Conservation (phyloP, 2,113 vertebrate species). For the Canis aureus region DNA sequence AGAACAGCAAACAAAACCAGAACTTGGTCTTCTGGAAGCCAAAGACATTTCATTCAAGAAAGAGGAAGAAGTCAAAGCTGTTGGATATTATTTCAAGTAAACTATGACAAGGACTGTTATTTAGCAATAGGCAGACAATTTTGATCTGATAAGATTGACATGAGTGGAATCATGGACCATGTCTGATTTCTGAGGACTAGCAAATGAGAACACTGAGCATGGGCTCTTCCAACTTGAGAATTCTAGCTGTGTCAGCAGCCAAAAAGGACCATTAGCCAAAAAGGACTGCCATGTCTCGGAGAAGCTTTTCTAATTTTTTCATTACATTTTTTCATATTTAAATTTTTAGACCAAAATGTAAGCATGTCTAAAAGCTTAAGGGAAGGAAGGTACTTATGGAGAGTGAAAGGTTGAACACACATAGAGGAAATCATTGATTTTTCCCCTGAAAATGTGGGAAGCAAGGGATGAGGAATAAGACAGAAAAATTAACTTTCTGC, state of each 20-base stretch:
- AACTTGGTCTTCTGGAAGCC: not conserved
- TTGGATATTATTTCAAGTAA: not conserved
- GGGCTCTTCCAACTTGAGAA: not conserved
- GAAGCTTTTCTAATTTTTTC: not conserved
- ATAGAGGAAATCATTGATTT: not conserved
- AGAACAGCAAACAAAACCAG: not conserved
- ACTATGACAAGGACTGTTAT: not conserved
- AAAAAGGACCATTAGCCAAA: not conserved
- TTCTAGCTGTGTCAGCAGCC: not conserved
- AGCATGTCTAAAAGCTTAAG: not conserved
- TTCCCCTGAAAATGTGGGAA: not conserved
- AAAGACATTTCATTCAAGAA: not conserved
- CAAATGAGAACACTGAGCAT: not conserved
- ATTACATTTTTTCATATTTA: not conserved
- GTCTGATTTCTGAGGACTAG: not conserved
- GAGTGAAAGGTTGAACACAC: not conserved
- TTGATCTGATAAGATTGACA: not conserved
- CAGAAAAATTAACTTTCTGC: not conserved
- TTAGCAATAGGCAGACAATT: not conserved
- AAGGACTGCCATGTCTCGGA: not conserved
- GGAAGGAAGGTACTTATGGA: not conserved
- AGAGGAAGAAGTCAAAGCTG: fast-evolving
- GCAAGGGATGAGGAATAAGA: not conserved
- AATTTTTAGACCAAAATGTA: not conserved
- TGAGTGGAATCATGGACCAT: not conserved